Evolutionary conservation across 2,888 invertebrate genomes (phyloP), one percentile per base, ranked within the genome.

Genomic region (Sepiola atlantica): DNA sequence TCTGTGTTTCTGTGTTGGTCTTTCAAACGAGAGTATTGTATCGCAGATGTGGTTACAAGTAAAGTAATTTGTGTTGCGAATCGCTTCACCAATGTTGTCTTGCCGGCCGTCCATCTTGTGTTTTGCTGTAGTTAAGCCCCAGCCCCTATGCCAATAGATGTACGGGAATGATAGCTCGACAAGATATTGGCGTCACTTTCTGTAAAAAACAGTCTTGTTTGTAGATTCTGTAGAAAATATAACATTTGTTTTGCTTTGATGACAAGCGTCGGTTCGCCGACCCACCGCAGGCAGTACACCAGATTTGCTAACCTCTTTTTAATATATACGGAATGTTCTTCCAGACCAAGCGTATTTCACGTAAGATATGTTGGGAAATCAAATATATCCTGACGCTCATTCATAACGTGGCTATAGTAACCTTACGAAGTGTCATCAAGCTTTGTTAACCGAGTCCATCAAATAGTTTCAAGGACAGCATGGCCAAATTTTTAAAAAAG

Each of bases 81-180:
- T 77, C 92, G 21, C 35, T 45, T 54, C 35, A 21, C 54, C 92
- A 55, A 55, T 92, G 35, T 92, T 92, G 28, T 45, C 92, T 45
- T 45, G 92, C 92, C 92, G 54, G 92, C 20, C 54, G 92, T 16
- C 92, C 45, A 92, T 54, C 32, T 92, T 92, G 35, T 45, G 45
- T 92, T 90, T 90, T 3, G 92, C 92, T 12, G 92, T 92, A 92
- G 91, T 91, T 91, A 45, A 45, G 28, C 91, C 32, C 91, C 91
- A 91, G 92, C 35, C 54, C 45, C 21, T 28, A 35, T 54, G 32
- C 45, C 92, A 77, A 77, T 77, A 77, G 77, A 77, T 77, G 77
- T 32, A 77, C 77, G 77, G 14, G n/a, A 32, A 77, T 77, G 77
- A 77, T n/a, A 18, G 77, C 77, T 45, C n/a, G 77, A 77, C 77